phyloP scores from a whole-genome alignment of 2,888 invertebrate genomes.

The Unio delphinus region DNA sequence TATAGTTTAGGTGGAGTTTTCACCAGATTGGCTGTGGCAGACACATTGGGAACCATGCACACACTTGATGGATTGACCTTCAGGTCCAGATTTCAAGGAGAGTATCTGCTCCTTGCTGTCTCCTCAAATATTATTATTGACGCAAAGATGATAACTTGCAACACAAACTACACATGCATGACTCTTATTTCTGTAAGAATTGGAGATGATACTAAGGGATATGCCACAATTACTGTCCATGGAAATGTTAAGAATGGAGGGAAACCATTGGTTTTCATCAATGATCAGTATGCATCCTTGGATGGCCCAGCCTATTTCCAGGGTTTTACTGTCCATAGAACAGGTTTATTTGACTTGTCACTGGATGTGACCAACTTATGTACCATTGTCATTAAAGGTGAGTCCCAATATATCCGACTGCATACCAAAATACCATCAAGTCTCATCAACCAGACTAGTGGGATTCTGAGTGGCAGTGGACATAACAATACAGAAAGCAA shows the following conservation, averaged over 20 bases:
- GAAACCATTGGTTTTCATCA: constrained; percentile 37
- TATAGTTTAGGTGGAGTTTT: not conserved
- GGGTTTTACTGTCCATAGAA: constrained; percentile 36
- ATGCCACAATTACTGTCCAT: constrained; percentile 38
- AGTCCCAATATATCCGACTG: constrained; percentile 39
- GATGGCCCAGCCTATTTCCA: constrained; percentile 39
- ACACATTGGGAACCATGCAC: constrained; percentile 38
- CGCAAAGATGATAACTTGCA: constrained; percentile 50
- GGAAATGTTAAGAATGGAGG: constrained; percentile 15
- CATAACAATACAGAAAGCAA: constrained; percentile 9
- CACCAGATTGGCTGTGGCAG: constrained; percentile 18
- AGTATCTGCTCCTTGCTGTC: constrained; percentile 39
- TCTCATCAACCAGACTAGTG: constrained; percentile 24
- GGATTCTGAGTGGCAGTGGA: constrained; percentile 41
- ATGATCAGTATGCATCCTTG: constrained; percentile 19
- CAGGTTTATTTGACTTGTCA: constrained; percentile 23
- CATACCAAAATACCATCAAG: constrained; percentile 12
- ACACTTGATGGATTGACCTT: constrained; percentile 45
- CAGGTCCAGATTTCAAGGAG: constrained; percentile 29
- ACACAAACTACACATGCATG: constrained; percentile 47
- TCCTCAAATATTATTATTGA: constrained; percentile 36
- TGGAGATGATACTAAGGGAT: constrained; percentile 38
- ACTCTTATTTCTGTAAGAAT: constrained; percentile 42
- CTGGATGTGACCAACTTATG: constrained; percentile 27
- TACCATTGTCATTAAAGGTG: constrained; percentile 25